Conservation (phyloP, 2,888 invertebrate species). For the Orthosia incerta region DNA sequence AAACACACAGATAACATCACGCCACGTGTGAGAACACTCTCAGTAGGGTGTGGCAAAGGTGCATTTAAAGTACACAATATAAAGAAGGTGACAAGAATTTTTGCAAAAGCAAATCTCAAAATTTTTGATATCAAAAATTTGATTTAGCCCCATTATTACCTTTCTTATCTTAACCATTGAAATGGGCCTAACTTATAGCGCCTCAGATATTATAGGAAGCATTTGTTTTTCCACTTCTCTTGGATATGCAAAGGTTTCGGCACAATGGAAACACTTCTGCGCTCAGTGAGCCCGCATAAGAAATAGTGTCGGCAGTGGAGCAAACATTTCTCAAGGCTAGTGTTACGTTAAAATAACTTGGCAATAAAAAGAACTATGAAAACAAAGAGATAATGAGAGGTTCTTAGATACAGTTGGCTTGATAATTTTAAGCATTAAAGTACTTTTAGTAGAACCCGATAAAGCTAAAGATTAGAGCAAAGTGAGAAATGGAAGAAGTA, state of each 20-base stretch:
- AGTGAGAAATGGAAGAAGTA: not conserved
- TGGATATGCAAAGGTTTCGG: constrained; percentile 72
- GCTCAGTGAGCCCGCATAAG: constrained; percentile 57
- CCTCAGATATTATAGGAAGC: constrained; percentile 52
- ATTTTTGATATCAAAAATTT: not conserved
- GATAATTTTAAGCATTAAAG: constrained; percentile 8
- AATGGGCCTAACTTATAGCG: constrained; percentile 43
- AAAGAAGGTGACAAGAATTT: not conserved
- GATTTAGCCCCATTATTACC: not conserved
- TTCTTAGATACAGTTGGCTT: constrained; percentile 10
- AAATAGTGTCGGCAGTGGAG: constrained; percentile 62
- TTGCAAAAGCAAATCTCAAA: not conserved
- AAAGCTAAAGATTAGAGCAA: not conserved
- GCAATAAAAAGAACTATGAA: constrained; percentile 38
- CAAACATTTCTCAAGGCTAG: constrained; percentile 28
- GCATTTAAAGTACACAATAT: too few species aligned
- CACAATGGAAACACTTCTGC: constrained; percentile 78
- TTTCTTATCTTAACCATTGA: constrained; percentile 23
- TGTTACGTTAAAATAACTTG: constrained; percentile 33
- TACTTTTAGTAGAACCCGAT: not conserved
- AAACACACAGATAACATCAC: too few species aligned
- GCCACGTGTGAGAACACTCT: too few species aligned
- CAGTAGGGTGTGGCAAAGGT: too few species aligned
- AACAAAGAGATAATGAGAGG: constrained; percentile 24
- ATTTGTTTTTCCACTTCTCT: constrained; percentile 73